phyloP scores from a whole-genome alignment of 2,888 invertebrate species.

The Synergus japonicus region DNA sequence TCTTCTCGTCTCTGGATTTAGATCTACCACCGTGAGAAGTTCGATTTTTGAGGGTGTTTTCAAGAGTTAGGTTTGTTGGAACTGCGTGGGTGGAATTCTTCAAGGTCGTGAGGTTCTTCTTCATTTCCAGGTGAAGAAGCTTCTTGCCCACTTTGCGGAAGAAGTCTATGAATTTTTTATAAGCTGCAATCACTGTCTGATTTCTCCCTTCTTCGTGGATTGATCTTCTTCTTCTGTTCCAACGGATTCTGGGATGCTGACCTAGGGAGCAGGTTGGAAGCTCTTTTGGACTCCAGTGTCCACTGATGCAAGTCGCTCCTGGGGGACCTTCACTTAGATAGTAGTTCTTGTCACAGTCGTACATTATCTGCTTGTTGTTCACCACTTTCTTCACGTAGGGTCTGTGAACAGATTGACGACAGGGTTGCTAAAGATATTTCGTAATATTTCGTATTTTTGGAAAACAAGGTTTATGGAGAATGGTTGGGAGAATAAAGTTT shows the following conservation, averaged over 20 bases:
- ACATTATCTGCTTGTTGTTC: constrained; percentile 97
- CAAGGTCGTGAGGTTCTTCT: constrained; percentile 61
- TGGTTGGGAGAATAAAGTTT: background rate
- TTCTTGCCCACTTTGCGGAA: constrained; percentile 73
- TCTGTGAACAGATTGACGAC: constrained; percentile 69
- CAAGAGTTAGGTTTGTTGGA: constrained; percentile 44
- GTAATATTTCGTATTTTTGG: too few species aligned
- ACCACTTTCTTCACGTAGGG: constrained; percentile 94
- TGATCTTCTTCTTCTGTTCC: constrained; percentile 85
- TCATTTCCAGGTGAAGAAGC: constrained; percentile 70
- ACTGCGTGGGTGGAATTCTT: constrained; percentile 43
- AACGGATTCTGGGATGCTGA: constrained; percentile 91
- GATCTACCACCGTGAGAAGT: constrained; percentile 57
- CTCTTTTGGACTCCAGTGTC: constrained; percentile 94
- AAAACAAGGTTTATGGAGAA: too few species aligned
- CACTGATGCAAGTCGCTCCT: constrained; percentile 96
- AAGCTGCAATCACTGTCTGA: constrained; percentile 60
- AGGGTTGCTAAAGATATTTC: background rate
- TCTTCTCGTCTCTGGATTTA: constrained; percentile 70
- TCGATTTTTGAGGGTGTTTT: constrained; percentile 46
- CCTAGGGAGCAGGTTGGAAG: constrained; percentile 91
- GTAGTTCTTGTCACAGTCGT: constrained; percentile 95
- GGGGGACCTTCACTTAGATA: constrained; percentile 92
- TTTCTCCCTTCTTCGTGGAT: constrained; percentile 68
- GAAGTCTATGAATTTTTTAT: constrained; percentile 73